Conservation (phyloP, 2,797 vertebrate genomes). For the Loris lydekkerianus region DNA sequence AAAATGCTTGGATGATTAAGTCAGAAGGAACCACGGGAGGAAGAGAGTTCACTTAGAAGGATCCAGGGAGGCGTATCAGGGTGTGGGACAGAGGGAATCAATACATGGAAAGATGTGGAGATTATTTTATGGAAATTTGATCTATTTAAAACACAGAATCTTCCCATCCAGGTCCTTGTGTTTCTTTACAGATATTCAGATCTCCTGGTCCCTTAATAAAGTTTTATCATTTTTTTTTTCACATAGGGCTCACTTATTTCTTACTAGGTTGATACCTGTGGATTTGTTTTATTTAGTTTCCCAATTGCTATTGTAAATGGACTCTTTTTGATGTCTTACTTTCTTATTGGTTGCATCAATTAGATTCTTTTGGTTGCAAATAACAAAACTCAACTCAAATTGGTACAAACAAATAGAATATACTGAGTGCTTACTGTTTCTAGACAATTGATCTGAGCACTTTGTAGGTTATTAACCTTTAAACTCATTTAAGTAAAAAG, state of each 20-base stretch:
- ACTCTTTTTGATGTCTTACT: not conserved
- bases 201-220: not conserved
- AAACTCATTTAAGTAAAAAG: slow-evolving; percentile 30
- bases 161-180: not conserved
- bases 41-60: not conserved
- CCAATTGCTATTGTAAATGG: not conserved
- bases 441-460: not conserved
- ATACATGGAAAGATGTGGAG: not conserved
- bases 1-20: slow-evolving; percentile 12
- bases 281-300: not conserved
- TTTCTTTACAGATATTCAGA: slow-evolving; percentile 31
- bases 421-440: not conserved
- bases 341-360: not conserved
- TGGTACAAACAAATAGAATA: slow-evolving; percentile 3
- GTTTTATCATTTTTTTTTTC: not conserved
- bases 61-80: not conserved
- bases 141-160: not conserved
- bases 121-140: slow-evolving; percentile 10
- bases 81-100: not conserved
- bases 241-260: not conserved
- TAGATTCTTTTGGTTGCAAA: slow-evolving; percentile 11
- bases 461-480: slow-evolving; percentile 8
- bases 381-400: slow-evolving; percentile 18
- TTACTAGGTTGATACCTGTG: not conserved
- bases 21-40: not conserved